phyloP scores from a whole-genome alignment of 2,888 invertebrate species.

The Alviniconcha strummeri region DNA sequence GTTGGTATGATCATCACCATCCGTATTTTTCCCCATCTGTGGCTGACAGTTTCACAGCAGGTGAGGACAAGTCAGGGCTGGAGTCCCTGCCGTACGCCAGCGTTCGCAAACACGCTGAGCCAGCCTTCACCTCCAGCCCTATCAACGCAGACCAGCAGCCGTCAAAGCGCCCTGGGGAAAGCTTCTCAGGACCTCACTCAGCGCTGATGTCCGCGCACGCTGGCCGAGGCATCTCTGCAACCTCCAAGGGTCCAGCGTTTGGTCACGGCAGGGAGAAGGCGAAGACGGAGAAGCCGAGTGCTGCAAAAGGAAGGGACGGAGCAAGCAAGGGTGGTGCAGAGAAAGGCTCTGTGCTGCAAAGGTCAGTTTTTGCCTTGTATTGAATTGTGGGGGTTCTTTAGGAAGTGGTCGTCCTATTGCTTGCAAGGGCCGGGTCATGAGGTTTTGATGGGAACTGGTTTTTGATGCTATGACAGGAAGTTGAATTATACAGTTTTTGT shows the following conservation, averaged over 20 bases:
- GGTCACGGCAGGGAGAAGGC: no score
- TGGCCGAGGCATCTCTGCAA: no score
- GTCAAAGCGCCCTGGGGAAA: constrained; percentile 23
- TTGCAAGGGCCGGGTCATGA: no score
- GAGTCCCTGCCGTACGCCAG: constrained; percentile 10
- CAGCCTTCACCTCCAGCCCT: constrained; percentile 15
- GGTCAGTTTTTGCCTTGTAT: constrained; percentile 40
- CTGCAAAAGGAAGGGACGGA: neutral
- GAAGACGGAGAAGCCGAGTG: neutral
- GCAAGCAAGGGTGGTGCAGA: constrained; percentile 5
- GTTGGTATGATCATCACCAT: no score
- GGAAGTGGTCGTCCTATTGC: no score
- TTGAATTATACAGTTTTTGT: no score
- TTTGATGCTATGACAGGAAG: neutral
- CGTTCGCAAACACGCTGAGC: constrained; percentile 8
- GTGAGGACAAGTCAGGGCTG: neutral
- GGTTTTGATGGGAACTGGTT: neutral
- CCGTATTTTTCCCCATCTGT: no score
- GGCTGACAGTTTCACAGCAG: neutral
- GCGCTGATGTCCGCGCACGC: no score
- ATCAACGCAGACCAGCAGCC: constrained; percentile 17
- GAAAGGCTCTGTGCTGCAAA: constrained; percentile 48
- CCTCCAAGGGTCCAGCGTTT: no score
- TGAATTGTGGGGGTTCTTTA: neutral
- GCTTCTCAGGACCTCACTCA: no score